These are phyloP conservation scores for Clarias magur DNA, from an alignment of 2,113 vertebrate genomes.

Conservation along the genomic window DNA sequence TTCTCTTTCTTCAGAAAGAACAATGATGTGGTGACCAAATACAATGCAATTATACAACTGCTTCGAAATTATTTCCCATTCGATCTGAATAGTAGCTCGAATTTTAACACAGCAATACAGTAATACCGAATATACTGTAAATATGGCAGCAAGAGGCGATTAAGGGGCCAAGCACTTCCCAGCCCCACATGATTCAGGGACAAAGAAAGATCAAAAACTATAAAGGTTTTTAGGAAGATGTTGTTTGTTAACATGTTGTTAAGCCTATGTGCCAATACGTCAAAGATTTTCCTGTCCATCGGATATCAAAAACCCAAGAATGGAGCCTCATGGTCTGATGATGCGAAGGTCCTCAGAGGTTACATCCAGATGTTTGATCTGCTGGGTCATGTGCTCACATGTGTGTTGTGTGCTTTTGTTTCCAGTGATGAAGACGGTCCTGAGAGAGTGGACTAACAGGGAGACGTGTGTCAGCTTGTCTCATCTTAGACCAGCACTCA, in stretches of 20 bases:
- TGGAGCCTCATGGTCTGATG: neutral
- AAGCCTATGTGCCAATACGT: neutral
- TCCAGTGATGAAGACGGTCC: slow-evolving; percentile 74
- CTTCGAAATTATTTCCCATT: neutral
- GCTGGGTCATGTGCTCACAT: neutral
- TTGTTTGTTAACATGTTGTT: neutral
- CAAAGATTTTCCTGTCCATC: neutral
- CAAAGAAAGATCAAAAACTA: neutral
- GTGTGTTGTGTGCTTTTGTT: slow-evolving; percentile 69
- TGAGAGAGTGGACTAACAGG: slow-evolving; percentile 58
- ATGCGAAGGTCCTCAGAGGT: neutral
- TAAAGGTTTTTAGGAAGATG: no score
- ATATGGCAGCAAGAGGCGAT: neutral
- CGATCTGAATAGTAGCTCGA: neutral
- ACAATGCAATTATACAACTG: no score
- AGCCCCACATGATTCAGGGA: neutral
- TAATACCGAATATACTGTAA: neutral
- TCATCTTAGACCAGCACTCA: slow-evolving; percentile 15
- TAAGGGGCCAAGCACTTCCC: neutral
- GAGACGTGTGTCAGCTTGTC: slow-evolving; percentile 57
- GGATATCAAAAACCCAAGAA: neutral
- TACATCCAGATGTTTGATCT: neutral
- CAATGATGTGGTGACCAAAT: neutral
- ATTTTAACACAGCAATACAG: neutral
- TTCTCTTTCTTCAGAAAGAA: neutral